A percentile compares a stretch with the other conserved stretches of the same genome.
Conservation (phyloP, 2,797 vertebrate genomes). For the Erethizon dorsatum region DNA sequence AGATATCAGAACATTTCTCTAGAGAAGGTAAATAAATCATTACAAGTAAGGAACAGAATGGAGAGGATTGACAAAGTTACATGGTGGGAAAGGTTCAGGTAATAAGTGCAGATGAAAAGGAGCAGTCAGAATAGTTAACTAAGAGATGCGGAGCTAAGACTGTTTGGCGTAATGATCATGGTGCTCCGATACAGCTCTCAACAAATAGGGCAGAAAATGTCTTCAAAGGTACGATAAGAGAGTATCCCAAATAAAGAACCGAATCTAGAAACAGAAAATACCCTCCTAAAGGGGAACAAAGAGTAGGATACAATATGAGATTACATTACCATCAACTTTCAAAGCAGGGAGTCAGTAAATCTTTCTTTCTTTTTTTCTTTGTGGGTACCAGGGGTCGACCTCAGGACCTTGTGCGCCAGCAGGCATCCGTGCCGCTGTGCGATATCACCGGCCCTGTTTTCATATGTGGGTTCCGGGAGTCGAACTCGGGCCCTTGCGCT, state of each 20-base stretch:
- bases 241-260: too few species aligned
- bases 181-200: background rate
- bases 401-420: too few species aligned
- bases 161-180: background rate
- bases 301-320: background rate
- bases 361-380: too few species aligned
- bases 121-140: background rate
- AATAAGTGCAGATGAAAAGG: background rate
- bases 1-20: background rate
- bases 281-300: background rate
- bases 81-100: background rate
- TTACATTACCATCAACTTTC: background rate
- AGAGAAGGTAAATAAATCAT: background rate
- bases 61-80: background rate
- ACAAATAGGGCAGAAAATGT: background rate
- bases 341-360: background rate
- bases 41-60: constrained; percentile 3
- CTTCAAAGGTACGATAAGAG: too few species aligned
- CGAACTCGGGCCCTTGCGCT: too few species aligned
- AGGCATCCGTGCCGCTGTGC: too few species aligned
- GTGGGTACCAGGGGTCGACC: too few species aligned
- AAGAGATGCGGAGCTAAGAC: background rate
- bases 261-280: constrained; percentile 5
- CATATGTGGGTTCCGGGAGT: too few species aligned
- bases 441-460: too few species aligned